These are phyloP conservation scores for Venusia cambrica DNA, from an alignment of 2,888 invertebrate genomes.

Conservation along the genomic window DNA sequence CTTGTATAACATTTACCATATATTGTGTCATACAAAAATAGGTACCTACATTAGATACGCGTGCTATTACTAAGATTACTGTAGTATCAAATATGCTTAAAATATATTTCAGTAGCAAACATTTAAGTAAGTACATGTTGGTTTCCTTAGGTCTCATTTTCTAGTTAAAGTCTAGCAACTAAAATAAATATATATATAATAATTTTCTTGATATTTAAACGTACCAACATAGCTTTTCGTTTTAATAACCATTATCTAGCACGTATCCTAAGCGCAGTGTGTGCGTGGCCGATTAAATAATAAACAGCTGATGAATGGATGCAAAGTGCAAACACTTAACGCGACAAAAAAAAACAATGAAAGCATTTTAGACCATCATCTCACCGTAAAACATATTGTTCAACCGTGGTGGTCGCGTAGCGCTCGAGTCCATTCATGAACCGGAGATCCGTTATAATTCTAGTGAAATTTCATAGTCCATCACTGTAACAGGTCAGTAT, in stretches of 20 bases:
- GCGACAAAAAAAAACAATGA: slow-evolving; percentile 58
- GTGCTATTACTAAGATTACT: too few relatives aligned
- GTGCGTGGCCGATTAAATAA: slow-evolving; percentile 58
- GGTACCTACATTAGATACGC: too few relatives aligned
- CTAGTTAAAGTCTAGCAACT: too few relatives aligned
- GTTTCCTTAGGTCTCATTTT: too few relatives aligned
- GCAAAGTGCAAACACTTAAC: slow-evolving; percentile 66
- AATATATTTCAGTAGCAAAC: too few relatives aligned
- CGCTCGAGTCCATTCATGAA: slow-evolving; percentile 66
- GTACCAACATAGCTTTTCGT: slow-evolving; percentile 11
- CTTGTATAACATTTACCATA: too few relatives aligned
- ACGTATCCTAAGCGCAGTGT: slow-evolving; percentile 55
- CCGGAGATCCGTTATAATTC: slow-evolving; percentile 36
- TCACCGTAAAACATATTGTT: slow-evolving; percentile 79
- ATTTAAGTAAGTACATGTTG: too few relatives aligned
- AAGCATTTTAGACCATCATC: slow-evolving; percentile 65
- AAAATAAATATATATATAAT: slow-evolving; percentile 8
- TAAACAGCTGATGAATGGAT: slow-evolving; percentile 49
- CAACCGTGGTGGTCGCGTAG: slow-evolving; percentile 61
- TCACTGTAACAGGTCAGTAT: slow-evolving; percentile 68
- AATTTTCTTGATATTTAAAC: neutral
- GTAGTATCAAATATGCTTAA: too few relatives aligned
- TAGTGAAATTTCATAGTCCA: slow-evolving; percentile 49
- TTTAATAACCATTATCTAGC: slow-evolving; percentile 19
- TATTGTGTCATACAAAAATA: too few relatives aligned